phyloP scores from a whole-genome alignment of 2,888 invertebrate species.

The Plagodis pulveraria region DNA sequence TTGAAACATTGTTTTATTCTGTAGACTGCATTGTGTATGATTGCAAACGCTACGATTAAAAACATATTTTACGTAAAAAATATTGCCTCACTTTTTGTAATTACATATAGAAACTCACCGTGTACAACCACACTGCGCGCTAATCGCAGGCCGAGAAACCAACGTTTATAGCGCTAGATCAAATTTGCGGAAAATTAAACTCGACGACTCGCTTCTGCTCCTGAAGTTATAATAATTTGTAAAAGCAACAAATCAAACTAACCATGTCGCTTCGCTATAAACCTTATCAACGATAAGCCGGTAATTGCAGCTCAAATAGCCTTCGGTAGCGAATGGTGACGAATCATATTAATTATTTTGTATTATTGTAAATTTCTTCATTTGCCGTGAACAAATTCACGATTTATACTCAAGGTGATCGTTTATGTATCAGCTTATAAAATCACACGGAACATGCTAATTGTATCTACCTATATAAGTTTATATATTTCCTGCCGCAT shows the following conservation, averaged over 20 bases:
- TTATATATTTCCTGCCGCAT: too few species aligned
- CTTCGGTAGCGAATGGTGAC: conserved; percentile 65
- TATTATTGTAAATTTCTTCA: conserved; percentile 44
- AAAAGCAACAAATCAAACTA: conserved; percentile 79
- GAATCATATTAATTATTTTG: conserved; percentile 74
- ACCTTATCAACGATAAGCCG: conserved; percentile 73
- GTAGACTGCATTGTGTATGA: too few species aligned
- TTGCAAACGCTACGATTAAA: too few species aligned
- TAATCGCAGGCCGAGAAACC: conserved; percentile 31
- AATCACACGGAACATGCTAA: background rate
- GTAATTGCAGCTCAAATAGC: conserved; percentile 76
- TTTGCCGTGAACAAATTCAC: conserved; percentile 30
- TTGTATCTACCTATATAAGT: too few species aligned
- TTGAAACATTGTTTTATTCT: too few species aligned
- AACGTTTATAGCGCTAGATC: conserved; percentile 70
- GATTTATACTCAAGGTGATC: conserved; percentile 37
- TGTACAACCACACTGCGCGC: conserved; percentile 19
- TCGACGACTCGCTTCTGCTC: conserved; percentile 64
- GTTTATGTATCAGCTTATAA: conserved; percentile 23
- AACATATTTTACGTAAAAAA: too few species aligned
- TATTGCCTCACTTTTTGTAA: too few species aligned
- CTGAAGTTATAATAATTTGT: conserved; percentile 80
- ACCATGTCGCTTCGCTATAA: conserved; percentile 78
- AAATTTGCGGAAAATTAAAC: conserved; percentile 84
- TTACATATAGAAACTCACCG: conserved; percentile 16